phyloP scores from a whole-genome alignment of 2,888 invertebrate species.

The Lepidonotus clava region DNA sequence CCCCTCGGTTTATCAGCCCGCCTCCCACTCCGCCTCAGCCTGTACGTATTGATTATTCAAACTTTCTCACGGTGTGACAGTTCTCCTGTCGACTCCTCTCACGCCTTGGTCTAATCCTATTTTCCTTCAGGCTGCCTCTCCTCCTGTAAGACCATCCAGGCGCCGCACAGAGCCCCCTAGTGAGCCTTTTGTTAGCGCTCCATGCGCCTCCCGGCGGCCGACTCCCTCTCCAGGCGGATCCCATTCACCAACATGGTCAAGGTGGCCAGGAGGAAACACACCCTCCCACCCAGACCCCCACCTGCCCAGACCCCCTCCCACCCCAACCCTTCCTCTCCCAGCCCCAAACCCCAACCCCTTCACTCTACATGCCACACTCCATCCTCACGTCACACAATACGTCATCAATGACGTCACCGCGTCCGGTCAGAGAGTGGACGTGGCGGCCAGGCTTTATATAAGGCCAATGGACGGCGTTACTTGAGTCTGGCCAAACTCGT shows the following conservation, averaged over 20 bases:
- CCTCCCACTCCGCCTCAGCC: not conserved
- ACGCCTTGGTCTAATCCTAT: slow-evolving; percentile 29
- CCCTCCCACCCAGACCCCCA: not conserved
- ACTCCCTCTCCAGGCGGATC: not conserved
- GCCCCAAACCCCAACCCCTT: not conserved
- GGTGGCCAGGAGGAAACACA: not conserved
- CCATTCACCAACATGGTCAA: slow-evolving; percentile 32
- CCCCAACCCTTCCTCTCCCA: not conserved
- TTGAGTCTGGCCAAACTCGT: too few species aligned
- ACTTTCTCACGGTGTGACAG: slow-evolving; percentile 34
- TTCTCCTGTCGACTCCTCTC: not conserved
- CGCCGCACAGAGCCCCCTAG: slow-evolving; percentile 41
- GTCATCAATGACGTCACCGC: not conserved
- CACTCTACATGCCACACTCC: not conserved
- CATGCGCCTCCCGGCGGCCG: not conserved
- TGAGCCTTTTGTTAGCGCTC: slow-evolving; percentile 38
- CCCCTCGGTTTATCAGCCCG: not conserved
- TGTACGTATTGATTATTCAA: slow-evolving; percentile 49
- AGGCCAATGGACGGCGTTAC: too few species aligned
- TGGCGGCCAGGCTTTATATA: too few species aligned
- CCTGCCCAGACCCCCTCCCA: not conserved
- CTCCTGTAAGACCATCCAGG: slow-evolving; percentile 18
- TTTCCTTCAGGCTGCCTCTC: slow-evolving; percentile 21
- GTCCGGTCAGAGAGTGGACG: too few species aligned
- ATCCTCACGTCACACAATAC: not conserved